Base-by-base conservation (phyloP, 2,797 vertebrate genomes). In the Saguinus oedipus region DNA sequence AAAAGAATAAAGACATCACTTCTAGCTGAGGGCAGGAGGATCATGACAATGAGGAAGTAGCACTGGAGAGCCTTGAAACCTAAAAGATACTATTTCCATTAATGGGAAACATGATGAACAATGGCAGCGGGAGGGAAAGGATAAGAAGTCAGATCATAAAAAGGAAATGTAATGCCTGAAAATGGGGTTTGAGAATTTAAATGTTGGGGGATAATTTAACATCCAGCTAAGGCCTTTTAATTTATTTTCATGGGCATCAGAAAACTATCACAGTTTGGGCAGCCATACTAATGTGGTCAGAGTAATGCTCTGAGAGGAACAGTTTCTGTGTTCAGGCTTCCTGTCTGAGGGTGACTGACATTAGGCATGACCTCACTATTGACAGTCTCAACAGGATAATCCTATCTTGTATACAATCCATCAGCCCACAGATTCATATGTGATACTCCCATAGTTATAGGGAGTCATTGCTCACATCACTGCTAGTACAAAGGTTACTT, bases 401-500 rank as follows among this genome's bases (percentile, higher is more conserved):
- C 59, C 57, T 64, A 44, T 78, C 36, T 74, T 78, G 30, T 72
- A 11, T 59, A 33, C 36, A 82, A 78, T 70, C 46, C 33, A 50
- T 78, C 84, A 80, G 17, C 33, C n/a, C 7, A 17, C 9, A 42
- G 46, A 57, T 81, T 95, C 19, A 7, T 89, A 53, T 48, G 50
- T 84, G 80, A 78, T 93, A 81, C 53, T 94, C 64, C 68, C 76
- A 33, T 10, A 57, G 72, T 79, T 64, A 79, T n/a, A 64, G 46
- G 42, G 27, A 78, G 33, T 55, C 33, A 33, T 76, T 95, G 33
- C 17, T 94, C 84, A 83, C 50, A 72, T 90, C 53, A 88, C 81
- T 33, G 57, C 70, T 48, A 27, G 50, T 72, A 24, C 74, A 83
- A 80, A 90, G 88, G 94, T 95, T 87, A 96, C 48, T 59, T 55